These are phyloP conservation scores for Zaprionus davidi DNA, from an alignment of 1,140 invertebrate species.

Conservation along the genomic window DNA sequence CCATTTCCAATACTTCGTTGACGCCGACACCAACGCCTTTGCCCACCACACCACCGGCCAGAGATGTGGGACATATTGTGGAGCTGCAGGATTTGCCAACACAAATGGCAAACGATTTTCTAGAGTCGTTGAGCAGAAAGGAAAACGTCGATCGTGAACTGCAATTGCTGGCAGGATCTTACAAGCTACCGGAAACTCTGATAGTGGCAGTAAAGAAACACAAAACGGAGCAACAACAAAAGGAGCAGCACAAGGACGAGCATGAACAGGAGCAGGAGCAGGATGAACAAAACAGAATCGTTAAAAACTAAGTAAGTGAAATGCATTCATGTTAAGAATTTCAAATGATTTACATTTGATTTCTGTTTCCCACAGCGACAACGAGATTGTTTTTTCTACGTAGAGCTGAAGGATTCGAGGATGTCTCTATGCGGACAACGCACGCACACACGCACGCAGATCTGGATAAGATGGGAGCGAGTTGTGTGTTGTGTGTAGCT, in stretches of 20 bases:
- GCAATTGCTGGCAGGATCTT: slow-evolving; percentile 13
- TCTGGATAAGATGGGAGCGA: slow-evolving; percentile 40
- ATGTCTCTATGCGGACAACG: slow-evolving; percentile 10
- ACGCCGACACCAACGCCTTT: slow-evolving; percentile 73
- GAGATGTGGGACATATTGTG: slow-evolving; percentile 2
- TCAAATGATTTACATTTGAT: not conserved
- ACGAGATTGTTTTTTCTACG: not conserved
- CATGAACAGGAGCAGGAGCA: slow-evolving; percentile 5
- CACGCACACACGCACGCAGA: slow-evolving; percentile 43
- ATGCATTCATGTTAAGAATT: not conserved
- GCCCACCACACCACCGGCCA: slow-evolving; percentile 35
- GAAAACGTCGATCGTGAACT: slow-evolving; percentile 24
- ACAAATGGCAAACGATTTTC: slow-evolving; percentile 22
- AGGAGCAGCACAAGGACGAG: slow-evolving; percentile 1
- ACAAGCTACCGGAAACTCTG: slow-evolving; percentile 18
- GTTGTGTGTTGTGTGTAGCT: slow-evolving; percentile 47
- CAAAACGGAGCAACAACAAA: slow-evolving; percentile 16
- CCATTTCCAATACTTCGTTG: slow-evolving; percentile 68
- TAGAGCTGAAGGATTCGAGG: slow-evolving; percentile 15
- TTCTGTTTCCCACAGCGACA: slow-evolving; percentile 9
- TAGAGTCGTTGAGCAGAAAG: slow-evolving; percentile 36
- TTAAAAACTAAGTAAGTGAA: slow-evolving; percentile 32
- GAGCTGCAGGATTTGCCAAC: slow-evolving; percentile 14
- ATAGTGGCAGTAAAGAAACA: slow-evolving; percentile 6
- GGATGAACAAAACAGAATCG: slow-evolving; percentile 7